phyloP scores from a whole-genome alignment of 2,113 vertebrate genomes.

The Grammomys dolichurus region DNA sequence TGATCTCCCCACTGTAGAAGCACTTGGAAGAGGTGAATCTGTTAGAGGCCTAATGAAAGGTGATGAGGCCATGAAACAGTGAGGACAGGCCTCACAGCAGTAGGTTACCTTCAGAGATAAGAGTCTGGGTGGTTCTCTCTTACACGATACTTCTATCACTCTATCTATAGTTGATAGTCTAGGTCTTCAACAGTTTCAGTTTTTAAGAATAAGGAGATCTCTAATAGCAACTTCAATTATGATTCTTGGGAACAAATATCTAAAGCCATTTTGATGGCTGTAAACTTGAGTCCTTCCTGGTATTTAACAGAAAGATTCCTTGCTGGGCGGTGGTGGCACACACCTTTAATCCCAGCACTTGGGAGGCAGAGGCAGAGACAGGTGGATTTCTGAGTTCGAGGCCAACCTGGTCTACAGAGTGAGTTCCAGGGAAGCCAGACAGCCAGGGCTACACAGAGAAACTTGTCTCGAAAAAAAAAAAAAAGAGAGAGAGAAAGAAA shows the following conservation, averaged over 20 bases:
- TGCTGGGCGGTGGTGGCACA: no score
- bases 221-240: background rate
- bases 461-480: no score
- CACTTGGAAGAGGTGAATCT: background rate
- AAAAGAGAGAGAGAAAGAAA: background rate
- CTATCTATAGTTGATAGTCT: background rate
- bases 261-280: background rate
- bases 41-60: background rate
- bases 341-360: no score
- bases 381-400: no score
- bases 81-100: background rate
- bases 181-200: background rate
- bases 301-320: background rate
- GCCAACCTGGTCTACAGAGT: no score
- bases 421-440: no score
- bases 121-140: background rate
- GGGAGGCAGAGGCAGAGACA: no score
- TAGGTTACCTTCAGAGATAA: background rate
- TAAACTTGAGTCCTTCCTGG: background rate
- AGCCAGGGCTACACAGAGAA: no score
- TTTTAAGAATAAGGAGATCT: background rate
- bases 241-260: background rate
- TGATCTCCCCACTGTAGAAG: background rate
- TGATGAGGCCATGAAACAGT: background rate
- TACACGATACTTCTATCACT: background rate